phyloP scores from a whole-genome alignment of 2,888 invertebrate species.

The Micoletzkya japonica region DNA sequence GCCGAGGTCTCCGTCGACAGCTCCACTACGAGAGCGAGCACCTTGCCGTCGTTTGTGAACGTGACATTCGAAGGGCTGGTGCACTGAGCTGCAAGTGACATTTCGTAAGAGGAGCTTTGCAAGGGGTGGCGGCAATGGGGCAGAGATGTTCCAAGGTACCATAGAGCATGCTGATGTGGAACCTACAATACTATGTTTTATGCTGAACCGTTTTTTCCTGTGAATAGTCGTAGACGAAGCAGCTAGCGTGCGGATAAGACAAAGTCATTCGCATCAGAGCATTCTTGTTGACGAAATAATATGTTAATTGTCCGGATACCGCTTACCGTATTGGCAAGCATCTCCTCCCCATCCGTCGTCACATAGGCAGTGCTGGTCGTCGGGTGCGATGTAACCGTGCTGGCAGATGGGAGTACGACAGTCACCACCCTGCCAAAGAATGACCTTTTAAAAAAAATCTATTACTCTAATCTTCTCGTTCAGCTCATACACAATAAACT shows the following conservation, averaged over 20 bases:
- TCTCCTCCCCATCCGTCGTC: neutral
- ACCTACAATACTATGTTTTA: too few species aligned
- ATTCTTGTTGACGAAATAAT: too few species aligned
- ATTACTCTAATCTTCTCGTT: too few species aligned
- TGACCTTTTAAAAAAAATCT: too few species aligned
- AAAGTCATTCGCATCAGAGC: too few species aligned
- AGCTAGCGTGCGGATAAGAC: too few species aligned
- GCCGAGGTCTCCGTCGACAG: constrained; percentile 1
- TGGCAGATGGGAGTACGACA: constrained; percentile 20
- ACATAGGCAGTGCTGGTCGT: constrained; percentile 3
- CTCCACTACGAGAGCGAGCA: constrained; percentile 16
- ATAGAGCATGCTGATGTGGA: too few species aligned
- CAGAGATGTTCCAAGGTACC: too few species aligned
- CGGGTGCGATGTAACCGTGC: neutral
- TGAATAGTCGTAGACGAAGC: too few species aligned
- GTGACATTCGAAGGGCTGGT: neutral
- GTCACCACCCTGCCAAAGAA: constrained; percentile 7
- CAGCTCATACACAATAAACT: too few species aligned
- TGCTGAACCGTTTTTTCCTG: too few species aligned
- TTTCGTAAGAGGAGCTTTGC: neutral
- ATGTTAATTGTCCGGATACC: too few species aligned
- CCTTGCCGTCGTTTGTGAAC: constrained; percentile 13
- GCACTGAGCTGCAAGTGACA: constrained; percentile 14
- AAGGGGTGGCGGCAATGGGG: neutral
- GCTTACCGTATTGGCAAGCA: constrained; percentile 12